Percentiles rank a stretch among this genome's conserved stretches.
phyloP scores from a whole-genome alignment of 2,113 vertebrate genomes.

The Saguinus imperator region DNA sequence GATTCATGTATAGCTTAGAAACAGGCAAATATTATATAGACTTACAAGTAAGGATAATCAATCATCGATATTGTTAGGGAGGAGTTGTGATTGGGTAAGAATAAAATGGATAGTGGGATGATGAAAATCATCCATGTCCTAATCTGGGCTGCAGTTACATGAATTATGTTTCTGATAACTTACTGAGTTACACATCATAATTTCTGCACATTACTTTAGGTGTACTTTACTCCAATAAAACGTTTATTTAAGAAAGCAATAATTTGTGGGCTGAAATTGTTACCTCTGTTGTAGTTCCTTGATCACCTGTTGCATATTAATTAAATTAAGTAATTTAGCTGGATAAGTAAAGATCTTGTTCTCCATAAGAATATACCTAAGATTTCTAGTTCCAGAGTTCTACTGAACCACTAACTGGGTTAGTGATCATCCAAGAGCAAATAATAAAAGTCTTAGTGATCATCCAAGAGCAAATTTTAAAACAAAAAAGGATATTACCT shows the following conservation, averaged over 20 bases:
- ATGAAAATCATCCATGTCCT: not conserved
- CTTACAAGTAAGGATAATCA: not conserved
- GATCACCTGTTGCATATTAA: not conserved
- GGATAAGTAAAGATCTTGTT: not conserved
- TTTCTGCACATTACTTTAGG: not conserved
- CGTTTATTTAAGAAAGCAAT: not conserved
- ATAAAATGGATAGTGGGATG: not conserved
- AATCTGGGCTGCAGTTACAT: not conserved
- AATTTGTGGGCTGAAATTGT: not conserved
- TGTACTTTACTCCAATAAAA: not conserved
- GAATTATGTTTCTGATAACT: not conserved
- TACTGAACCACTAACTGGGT: not conserved
- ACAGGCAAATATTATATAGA: not conserved
- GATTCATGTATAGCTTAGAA: not conserved
- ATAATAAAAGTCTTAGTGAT: not conserved
- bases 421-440: not conserved
- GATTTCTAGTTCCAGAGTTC: not conserved
- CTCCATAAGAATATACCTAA: not conserved
- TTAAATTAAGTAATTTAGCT: not conserved
- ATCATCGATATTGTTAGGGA: not conserved
- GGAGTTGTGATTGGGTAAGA: not conserved
- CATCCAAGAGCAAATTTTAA: not conserved
- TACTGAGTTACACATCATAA: not conserved
- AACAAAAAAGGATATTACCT: not conserved
- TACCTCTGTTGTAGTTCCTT: not conserved